Conservation (phyloP, 2,888 invertebrate species). For the Drosophila nigricruria region DNA sequence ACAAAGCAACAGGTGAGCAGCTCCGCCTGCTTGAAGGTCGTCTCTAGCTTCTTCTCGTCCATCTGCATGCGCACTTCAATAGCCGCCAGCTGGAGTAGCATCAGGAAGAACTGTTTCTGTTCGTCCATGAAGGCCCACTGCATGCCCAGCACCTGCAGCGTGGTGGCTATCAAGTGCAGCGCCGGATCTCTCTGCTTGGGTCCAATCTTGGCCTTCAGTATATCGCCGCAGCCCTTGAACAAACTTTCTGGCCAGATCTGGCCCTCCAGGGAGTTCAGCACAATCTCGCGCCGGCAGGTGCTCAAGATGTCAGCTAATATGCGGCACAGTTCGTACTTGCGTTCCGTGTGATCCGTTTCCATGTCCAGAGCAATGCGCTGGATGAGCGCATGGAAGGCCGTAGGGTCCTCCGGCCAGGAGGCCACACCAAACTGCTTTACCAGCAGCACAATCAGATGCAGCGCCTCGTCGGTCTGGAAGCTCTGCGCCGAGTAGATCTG, state of each 20-base stretch:
- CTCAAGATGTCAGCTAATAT: slow-evolving; percentile 91
- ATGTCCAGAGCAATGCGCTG: slow-evolving; percentile 94
- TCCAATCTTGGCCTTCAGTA: slow-evolving; percentile 94
- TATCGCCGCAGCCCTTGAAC: slow-evolving; percentile 92
- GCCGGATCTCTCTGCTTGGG: slow-evolving; percentile 96
- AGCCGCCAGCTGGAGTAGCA: slow-evolving; percentile 94
- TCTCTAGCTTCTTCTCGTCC: slow-evolving; percentile 93
- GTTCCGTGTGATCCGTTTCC: slow-evolving; percentile 94
- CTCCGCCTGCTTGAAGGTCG: slow-evolving; percentile 91
- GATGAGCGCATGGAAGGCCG: slow-evolving; percentile 92
- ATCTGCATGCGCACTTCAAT: slow-evolving; percentile 97
- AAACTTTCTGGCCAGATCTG: slow-evolving; percentile 94
- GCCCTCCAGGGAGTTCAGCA: slow-evolving; percentile 88
- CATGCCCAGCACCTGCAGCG: slow-evolving; percentile 92
- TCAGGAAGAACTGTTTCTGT: slow-evolving; percentile 92
- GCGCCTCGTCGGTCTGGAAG: slow-evolving; percentile 95
- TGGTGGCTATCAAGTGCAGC: slow-evolving; percentile 92
- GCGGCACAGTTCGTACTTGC: slow-evolving; percentile 95
- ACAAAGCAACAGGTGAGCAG: slow-evolving; percentile 93
- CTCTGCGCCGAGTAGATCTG: slow-evolving; percentile 95
- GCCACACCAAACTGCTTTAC: slow-evolving; percentile 90
- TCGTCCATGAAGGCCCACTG: slow-evolving; percentile 94
- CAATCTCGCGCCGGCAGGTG: slow-evolving; percentile 89
- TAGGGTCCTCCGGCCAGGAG: slow-evolving; percentile 92
- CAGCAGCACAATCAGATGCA: slow-evolving; percentile 91